Percentiles rank a stretch among this genome's conserved stretches.
Evolutionary conservation across 2,113 vertebrate species (phyloP).

Genomic region (Zeus faber): DNA sequence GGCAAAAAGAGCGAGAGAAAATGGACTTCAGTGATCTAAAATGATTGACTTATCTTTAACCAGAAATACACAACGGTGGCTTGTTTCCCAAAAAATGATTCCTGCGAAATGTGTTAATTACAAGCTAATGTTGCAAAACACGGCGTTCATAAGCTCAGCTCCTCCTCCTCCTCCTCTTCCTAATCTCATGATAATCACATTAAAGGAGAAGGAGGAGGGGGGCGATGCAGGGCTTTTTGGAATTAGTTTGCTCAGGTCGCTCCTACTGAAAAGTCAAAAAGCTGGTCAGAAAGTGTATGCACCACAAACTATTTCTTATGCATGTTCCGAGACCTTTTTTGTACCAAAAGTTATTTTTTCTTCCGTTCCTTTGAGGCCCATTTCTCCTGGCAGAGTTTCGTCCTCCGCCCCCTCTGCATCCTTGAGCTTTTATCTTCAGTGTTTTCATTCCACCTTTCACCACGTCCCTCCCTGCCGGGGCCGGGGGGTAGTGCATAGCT

Average conservation of each 20-base stretch:
- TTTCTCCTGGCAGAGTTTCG: no score
- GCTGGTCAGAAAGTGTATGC: background rate
- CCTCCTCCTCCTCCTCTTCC: slow-evolving; percentile 12
- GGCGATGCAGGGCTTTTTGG: background rate
- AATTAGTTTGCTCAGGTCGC: slow-evolving; percentile 11
- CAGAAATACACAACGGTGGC: background rate
- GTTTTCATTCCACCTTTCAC: slow-evolving; percentile 1
- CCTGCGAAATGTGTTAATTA: background rate
- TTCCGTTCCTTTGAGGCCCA: no score
- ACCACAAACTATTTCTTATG: no score
- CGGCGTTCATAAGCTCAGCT: slow-evolving; percentile 7
- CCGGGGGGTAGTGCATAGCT: no score
- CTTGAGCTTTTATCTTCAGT: no score
- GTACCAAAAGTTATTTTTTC: no score
- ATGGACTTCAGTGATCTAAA: slow-evolving; percentile 17
- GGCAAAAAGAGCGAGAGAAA: slow-evolving; percentile 11
- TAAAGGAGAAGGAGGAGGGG: slow-evolving; percentile 12
- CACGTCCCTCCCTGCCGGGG: background rate
- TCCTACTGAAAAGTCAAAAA: slow-evolving; percentile 9
- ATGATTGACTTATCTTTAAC: no score
- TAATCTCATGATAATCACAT: slow-evolving; percentile 54
- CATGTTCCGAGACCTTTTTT: no score
- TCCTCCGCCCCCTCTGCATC: no score
- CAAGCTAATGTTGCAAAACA: background rate
- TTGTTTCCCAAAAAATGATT: slow-evolving; percentile 6